Evolutionary conservation across 2,797 vertebrate genomes (phyloP).

Genomic region (Danionella dracula): DNA sequence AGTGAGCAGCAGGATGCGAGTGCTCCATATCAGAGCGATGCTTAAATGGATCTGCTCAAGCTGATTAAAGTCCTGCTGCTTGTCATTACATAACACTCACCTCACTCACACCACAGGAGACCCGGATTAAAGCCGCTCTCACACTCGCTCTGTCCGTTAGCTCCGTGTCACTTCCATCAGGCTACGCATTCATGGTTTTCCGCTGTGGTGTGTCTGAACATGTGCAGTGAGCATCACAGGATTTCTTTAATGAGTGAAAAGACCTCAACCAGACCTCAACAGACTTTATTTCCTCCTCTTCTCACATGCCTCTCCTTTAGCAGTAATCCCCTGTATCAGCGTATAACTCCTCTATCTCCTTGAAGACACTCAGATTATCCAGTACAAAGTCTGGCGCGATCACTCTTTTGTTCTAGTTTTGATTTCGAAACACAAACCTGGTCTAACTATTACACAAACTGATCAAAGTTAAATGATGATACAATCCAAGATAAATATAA

Average conservation of each 20-base stretch:
- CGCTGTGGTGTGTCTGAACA: not conserved
- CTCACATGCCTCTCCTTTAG: no score
- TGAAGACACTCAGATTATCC: no score
- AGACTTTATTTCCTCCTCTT: no score
- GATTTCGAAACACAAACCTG: no score
- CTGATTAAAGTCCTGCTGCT: constrained; percentile 44
- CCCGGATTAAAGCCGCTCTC: constrained; percentile 26
- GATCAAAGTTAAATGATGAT: no score
- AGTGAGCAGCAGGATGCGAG: constrained; percentile 21
- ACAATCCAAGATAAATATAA: no score
- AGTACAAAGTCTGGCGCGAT: no score
- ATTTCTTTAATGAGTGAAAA: constrained; percentile 6
- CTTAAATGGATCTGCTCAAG: constrained; percentile 42
- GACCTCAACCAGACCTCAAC: no score
- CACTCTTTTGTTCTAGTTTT: no score
- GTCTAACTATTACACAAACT: no score
- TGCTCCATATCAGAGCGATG: constrained; percentile 16
- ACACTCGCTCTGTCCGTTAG: not conserved
- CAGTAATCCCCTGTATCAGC: no score
- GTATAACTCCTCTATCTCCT: no score
- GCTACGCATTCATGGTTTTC: not conserved
- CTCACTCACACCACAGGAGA: constrained; percentile 36
- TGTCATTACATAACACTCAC: constrained; percentile 40
- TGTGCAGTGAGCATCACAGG: not conserved
- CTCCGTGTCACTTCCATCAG: constrained; percentile 1